Evolutionary conservation across 2,888 invertebrate genomes (phyloP), one percentile per base, ranked within the genome.

Genomic region (Ypsolopha scabrella): DNA sequence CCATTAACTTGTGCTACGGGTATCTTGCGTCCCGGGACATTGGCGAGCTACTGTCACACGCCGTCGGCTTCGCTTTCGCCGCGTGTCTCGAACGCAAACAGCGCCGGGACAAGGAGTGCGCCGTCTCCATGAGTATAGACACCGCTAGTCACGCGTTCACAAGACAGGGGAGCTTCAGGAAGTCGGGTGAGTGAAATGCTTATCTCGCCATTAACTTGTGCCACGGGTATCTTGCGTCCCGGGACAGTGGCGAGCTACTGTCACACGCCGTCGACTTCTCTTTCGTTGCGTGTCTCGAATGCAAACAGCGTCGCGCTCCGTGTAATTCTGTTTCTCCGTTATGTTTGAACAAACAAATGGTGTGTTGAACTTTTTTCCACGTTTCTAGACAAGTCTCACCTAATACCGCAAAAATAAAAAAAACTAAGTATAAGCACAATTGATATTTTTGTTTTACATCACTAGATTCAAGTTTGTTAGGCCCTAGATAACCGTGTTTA

Each of bases 251-350:
- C 53, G 99, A 99, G 87, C 90, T 99, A 46, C 86, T 99, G 58
- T 98, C 98, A 63, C 99, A 99, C 85, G 99, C 99, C 1, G 99
- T 99, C 35, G 99, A 99, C 41, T 99, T 99, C 87, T 99, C 99
- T 48, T 99, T 99, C 86, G 97, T 98, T 51, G 97, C 98, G 2
- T 99, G 99, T 69, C 87, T 99, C 61, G 99, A 99, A 75, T 91
- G 97, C 67, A 99, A 99, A 80, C 98, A 99, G 80, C 94, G 96
- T 59, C 90, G 99, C n/a, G n/a, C n/a, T n/a, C n/a, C n/a, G n/a
- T n/a, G n/a, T n/a, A n/a, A n/a, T n/a, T n/a, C n/a, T n/a, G n/a
- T n/a, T n/a, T n/a, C n/a, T n/a, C n/a, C n/a, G n/a, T n/a, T n/a
- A n/a, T n/a, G n/a, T n/a, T n/a, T n/a, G n/a, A n/a, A n/a, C n/a